Evolutionary conservation across 1,140 invertebrate genomes (phyloP).

Genomic region (Plodia interpunctella): DNA sequence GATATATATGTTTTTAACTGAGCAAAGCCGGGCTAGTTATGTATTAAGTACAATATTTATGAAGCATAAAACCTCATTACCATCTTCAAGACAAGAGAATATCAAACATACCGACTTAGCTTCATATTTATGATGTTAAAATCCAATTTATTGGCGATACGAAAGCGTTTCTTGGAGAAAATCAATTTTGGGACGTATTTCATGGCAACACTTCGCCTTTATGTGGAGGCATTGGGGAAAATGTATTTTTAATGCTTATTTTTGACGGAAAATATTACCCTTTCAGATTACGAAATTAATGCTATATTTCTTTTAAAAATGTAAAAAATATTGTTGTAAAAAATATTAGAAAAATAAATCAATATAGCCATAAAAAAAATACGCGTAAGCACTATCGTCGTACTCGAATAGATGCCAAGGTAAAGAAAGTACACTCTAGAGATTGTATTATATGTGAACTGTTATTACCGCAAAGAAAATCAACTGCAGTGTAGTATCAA

Average conservation of each 20-base stretch:
- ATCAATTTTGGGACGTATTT: background rate
- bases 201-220: background rate
- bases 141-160: slow-evolving; percentile 1
- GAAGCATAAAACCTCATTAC: background rate
- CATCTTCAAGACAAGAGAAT: background rate
- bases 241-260: background rate
- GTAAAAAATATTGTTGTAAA: too few relatives aligned
- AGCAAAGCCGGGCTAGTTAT: too few relatives aligned
- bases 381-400: too few relatives aligned
- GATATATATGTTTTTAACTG: background rate
- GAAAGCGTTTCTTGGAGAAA: slow-evolving; percentile 1
- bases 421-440: too few relatives aligned
- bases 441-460: too few relatives aligned
- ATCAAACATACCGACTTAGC: background rate
- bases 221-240: background rate
- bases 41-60: slow-evolving; percentile 1
- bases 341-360: too few relatives aligned
- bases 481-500: too few relatives aligned
- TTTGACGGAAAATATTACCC: background rate
- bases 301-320: too few relatives aligned
- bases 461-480: too few relatives aligned
- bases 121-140: slow-evolving; percentile 3
- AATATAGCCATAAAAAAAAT: too few relatives aligned
- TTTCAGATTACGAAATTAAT: too few relatives aligned
- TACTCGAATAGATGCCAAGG: too few relatives aligned